Percentiles rank a stretch among this genome's conserved stretches.
Evolutionary conservation across 2,797 vertebrate genomes (phyloP).

Genomic region (Molossus alvarezi): DNA sequence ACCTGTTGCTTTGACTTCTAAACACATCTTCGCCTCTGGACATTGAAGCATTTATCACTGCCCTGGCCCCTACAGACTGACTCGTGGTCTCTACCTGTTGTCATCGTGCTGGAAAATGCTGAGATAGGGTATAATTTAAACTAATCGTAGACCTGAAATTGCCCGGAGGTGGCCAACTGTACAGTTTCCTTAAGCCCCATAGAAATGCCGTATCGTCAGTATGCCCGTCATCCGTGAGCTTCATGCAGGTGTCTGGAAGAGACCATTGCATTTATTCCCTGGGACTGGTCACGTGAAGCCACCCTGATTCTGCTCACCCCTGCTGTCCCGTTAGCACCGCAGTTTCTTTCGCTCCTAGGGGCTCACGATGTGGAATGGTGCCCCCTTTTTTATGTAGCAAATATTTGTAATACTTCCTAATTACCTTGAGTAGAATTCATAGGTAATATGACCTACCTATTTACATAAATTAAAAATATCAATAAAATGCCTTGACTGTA

Average conservation of each 20-base stretch:
- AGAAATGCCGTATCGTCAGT: not conserved
- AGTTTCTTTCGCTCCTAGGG: not conserved
- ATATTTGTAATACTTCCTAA: not conserved
- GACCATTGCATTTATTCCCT: not conserved
- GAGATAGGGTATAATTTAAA: slow-evolving; percentile 52
- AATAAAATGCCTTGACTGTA: not conserved
- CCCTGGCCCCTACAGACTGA: not conserved
- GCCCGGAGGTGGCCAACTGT: not conserved
- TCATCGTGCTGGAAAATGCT: slow-evolving; percentile 49
- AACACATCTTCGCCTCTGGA: slow-evolving; percentile 51
- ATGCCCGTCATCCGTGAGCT: not conserved
- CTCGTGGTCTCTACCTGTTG: not conserved
- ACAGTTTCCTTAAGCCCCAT: not conserved
- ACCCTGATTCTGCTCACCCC: not conserved
- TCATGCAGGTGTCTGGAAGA: not conserved
- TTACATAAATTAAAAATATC: not conserved
- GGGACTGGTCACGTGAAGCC: not conserved
- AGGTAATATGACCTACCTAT: not conserved
- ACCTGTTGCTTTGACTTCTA: slow-evolving; percentile 57
- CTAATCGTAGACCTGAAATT: slow-evolving; percentile 57
- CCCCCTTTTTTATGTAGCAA: not conserved
- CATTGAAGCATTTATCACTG: not conserved
- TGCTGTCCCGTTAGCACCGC: not conserved
- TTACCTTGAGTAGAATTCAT: slow-evolving; percentile 35
- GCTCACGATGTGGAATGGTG: not conserved